Evolutionary conservation across 2,113 vertebrate genomes (phyloP).

Genomic region (Dicaeum eximium): DNA sequence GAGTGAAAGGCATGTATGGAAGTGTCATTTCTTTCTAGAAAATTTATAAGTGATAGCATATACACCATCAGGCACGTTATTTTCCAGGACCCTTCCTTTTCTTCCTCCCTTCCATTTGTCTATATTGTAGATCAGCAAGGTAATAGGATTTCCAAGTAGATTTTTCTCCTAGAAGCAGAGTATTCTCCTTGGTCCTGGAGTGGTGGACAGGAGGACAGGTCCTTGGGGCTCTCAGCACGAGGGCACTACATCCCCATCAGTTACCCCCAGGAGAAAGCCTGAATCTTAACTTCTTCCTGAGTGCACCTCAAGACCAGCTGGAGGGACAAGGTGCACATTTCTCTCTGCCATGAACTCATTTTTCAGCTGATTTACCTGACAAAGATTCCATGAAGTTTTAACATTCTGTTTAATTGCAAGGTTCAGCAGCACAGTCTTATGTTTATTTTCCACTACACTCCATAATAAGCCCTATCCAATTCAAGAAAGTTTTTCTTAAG

Average conservation of each 20-base stretch:
- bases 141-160: neutral
- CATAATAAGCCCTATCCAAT: neutral
- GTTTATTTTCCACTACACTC: neutral
- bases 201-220: neutral
- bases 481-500: constrained; percentile 19
- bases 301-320: neutral
- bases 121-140: neutral
- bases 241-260: neutral
- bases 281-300: neutral
- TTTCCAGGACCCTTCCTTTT: neutral
- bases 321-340: neutral
- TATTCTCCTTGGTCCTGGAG: neutral
- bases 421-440: neutral
- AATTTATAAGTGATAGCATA: neutral
- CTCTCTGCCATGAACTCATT: neutral
- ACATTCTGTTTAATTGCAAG: neutral
- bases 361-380: neutral
- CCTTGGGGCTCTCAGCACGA: neutral
- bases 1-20: neutral
- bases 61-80: neutral
- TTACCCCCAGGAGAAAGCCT: neutral
- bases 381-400: neutral
- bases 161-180: neutral
- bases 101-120: neutral
- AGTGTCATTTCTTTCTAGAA: neutral